Evolutionary conservation across 2,113 vertebrate species (phyloP), one percentile per base, ranked within the genome.

Genomic region (Chelonoidis abingdonii): DNA sequence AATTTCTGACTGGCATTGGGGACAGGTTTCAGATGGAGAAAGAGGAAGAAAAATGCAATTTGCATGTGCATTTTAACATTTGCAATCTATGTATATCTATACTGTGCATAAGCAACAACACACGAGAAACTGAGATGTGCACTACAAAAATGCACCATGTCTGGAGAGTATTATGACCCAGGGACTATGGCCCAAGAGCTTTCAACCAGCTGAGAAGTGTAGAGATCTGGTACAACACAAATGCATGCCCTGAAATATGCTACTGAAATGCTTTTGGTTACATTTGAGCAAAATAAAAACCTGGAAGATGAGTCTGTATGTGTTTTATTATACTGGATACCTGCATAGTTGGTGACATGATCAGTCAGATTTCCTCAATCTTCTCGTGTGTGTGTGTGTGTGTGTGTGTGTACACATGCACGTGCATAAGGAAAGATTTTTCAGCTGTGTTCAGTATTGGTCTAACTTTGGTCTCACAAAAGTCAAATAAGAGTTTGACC

Each of bases 1-100:
- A 97, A 52, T 47, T 86, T 95, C 92, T 91, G 80, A 1, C 49
- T 62, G 41, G 91, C 80, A 56, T 35, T 47, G 86, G 10, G 56
- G 69, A 44, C 92, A 47, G 4, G 3, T 4, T 86, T 49, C 35
- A 93, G 69, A 84, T 59, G 86, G 1, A 86, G 44, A 90, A 92
- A 50, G 1, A 24, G 24, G 22, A 85, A 62, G 35, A 84, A 72
- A 78, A 57, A 29, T 59, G 41, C 16, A 50, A 6, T 82, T 62
- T 52, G 79, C 16, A 6, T 57, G 25, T 27, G 25, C 24, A 27
- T 57, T 57, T 57, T 57, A 54, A 69, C 78, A 16, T 10, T 96
- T 56, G 91, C 1, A 1, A 0, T 1, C 4, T 6, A 29, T 4
- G 5, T 79, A 50, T 1, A 31, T 8, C 75, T 80, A 2, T 14